Evolutionary conservation across 2,113 vertebrate species (phyloP).

Genomic region (Rhinoderma darwinii): DNA sequence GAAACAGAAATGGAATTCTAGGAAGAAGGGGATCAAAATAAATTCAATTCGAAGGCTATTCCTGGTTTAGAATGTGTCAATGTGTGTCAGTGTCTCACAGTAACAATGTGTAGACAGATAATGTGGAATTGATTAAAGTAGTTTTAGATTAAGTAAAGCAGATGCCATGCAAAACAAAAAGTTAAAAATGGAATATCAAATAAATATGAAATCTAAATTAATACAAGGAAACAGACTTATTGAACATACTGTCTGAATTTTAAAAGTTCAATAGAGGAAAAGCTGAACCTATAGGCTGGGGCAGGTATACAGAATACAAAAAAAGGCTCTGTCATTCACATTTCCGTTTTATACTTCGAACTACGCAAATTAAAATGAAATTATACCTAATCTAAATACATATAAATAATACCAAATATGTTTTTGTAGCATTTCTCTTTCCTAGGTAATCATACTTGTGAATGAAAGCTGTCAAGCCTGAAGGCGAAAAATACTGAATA

Average conservation of each 20-base stretch:
- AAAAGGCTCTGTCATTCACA: neutral
- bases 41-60: slow-evolving; percentile 8
- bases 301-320: no score
- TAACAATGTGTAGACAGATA: neutral
- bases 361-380: neutral
- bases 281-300: no score
- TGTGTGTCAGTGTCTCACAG: neutral
- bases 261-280: neutral
- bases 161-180: neutral
- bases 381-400: neutral
- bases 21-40: slow-evolving; percentile 10
- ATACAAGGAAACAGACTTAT: neutral
- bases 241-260: neutral
- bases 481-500: slow-evolving; percentile 11
- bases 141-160: no score
- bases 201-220: neutral
- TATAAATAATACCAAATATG: neutral
- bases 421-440: neutral
- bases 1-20: slow-evolving; percentile 20
- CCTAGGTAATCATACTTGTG: neutral
- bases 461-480: slow-evolving; percentile 2
- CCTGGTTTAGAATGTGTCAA: slow-evolving; percentile 19
- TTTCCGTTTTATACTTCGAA: neutral
- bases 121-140: neutral
- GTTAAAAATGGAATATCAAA: neutral